These are phyloP conservation scores for Acronicta psi DNA, from an alignment of 2,888 invertebrate species.

Conservation along the genomic window DNA sequence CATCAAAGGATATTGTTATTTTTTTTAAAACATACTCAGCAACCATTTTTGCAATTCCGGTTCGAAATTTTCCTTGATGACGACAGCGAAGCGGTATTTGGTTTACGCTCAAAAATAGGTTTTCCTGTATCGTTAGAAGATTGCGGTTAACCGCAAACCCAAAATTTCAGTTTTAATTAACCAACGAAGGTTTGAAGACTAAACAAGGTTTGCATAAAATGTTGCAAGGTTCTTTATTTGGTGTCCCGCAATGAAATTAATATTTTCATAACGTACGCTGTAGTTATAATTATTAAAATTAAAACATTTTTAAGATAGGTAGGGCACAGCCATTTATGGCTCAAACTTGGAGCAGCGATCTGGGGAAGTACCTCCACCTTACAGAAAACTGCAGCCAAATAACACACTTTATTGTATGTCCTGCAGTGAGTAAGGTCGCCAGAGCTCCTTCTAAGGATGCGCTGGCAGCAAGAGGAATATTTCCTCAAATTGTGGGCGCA, in stretches of 20 bases:
- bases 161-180: slow-evolving; percentile 44
- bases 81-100: not conserved
- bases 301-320: not conserved
- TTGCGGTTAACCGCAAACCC: slow-evolving; percentile 34
- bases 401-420: no score
- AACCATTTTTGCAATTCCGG: not conserved
- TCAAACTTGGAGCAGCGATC: no score
- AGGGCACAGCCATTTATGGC: no score
- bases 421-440: no score
- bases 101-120: slow-evolving; percentile 15
- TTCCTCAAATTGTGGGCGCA: no score
- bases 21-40: no score
- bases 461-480: no score
- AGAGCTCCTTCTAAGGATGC: no score
- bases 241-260: slow-evolving; percentile 28
- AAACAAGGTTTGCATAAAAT: slow-evolving; percentile 30
- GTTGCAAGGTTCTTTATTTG: not conserved
- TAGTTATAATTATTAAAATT: slow-evolving; percentile 19
- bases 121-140: slow-evolving; percentile 29
- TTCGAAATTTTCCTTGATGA: not conserved
- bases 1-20: not conserved
- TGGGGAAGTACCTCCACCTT: no score
- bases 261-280: slow-evolving; percentile 35
- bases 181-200: slow-evolving; percentile 15
- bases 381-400: no score